phyloP scores from a whole-genome alignment of 2,113 vertebrate genomes.

The Smithornis capensis region DNA sequence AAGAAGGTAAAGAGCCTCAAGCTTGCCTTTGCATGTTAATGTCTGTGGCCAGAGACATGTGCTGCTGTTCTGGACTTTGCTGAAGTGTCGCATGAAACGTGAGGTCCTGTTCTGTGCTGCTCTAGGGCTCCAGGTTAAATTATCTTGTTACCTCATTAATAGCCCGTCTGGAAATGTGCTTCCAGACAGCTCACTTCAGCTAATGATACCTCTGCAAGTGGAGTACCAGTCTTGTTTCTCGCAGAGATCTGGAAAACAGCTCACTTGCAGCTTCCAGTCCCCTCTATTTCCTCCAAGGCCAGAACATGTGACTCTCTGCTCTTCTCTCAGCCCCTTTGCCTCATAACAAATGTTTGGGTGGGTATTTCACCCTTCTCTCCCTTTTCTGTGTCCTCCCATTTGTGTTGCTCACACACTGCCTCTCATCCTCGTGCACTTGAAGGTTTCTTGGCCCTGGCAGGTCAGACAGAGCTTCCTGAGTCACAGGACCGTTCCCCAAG shows the following conservation, averaged over 20 bases:
- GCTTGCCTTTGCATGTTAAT: not conserved
- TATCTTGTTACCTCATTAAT: slow-evolving; percentile 6
- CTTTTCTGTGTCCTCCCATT: not conserved
- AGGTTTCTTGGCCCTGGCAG: not conserved
- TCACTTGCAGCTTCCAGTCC: not conserved
- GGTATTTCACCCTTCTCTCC: not conserved
- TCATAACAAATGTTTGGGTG: not conserved
- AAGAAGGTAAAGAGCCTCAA: slow-evolving; percentile 1
- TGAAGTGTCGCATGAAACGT: not conserved
- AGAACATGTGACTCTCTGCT: not conserved
- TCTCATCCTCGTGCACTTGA: not conserved
- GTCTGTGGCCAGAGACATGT: not conserved
- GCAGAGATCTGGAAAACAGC: not conserved
- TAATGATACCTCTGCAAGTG: not conserved
- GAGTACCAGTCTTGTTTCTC: not conserved
- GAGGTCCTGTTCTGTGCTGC: not conserved
- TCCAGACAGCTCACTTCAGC: not conserved
- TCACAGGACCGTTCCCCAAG: not conserved
- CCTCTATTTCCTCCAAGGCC: not conserved
- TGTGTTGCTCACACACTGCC: not conserved
- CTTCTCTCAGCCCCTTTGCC: not conserved
- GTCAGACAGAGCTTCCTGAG: not conserved
- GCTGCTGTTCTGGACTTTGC: not conserved
- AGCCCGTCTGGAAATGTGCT: slow-evolving; percentile 1
- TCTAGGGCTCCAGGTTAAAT: not conserved